Conservation (phyloP, 2,797 vertebrate species). For the Moxostoma hubbsi region DNA sequence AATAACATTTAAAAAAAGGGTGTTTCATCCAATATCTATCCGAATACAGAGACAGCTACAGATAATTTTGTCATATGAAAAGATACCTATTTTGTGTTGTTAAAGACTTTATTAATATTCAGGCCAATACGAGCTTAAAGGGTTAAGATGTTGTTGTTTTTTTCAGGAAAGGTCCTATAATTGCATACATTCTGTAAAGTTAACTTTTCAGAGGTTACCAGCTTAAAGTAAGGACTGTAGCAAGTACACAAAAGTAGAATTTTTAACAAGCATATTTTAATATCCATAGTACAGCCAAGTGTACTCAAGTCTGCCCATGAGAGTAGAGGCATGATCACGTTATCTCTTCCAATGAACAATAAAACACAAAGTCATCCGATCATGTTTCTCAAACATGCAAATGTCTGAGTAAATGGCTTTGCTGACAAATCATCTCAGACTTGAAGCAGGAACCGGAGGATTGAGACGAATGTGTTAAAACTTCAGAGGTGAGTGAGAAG, state of each 20-base stretch:
- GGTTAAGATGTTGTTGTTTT: no score
- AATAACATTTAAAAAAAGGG: no score
- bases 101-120: no score
- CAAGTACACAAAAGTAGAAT: neutral
- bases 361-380: conserved; percentile 1
- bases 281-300: neutral
- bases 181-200: neutral
- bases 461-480: conserved; percentile 42
- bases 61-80: no score
- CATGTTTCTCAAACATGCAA: neutral
- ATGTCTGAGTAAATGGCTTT: conserved; percentile 7
- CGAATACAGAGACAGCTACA: no score
- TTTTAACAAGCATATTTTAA: conserved; percentile 2
- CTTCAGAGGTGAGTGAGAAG: conserved; percentile 14
- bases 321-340: neutral
- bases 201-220: neutral
- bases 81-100: no score
- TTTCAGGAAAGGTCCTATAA: neutral
- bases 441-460: conserved; percentile 14
- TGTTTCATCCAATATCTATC: no score
- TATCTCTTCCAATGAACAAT: neutral
- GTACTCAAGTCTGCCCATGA: neutral
- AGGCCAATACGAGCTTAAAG: no score
- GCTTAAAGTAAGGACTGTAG: neutral
- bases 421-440: conserved; percentile 19